A percentile compares a stretch with the other conserved stretches of the same genome.
Conservation (phyloP, 2,888 invertebrate species). For the Drosophila prolongata region DNA sequence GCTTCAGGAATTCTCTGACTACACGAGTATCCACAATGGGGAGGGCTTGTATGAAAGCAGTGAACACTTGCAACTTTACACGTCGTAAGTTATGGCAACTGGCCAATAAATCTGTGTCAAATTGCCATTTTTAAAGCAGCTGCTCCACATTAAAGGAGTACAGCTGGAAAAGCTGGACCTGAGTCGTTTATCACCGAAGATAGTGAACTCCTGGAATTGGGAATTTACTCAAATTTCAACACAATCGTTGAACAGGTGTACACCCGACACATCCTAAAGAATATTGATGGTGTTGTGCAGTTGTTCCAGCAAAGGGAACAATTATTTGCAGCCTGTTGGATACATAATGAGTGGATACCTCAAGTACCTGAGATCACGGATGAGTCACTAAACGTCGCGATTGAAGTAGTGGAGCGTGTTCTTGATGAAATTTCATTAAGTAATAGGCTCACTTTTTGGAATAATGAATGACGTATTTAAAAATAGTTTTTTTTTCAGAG, state of each 20-base stretch:
- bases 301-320: conserved; percentile 28
- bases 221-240: conserved; percentile 45
- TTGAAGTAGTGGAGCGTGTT: too few relatives aligned
- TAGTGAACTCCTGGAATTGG: conserved; percentile 55
- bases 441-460: background rate
- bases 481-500: background rate
- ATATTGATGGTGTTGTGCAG: background rate
- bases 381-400: background rate
- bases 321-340: conserved; percentile 57
- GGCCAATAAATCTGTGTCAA: conserved; percentile 58
- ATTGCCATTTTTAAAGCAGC: conserved; percentile 26
- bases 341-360: conserved; percentile 50
- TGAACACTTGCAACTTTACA: conserved; percentile 14
- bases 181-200: conserved; percentile 56
- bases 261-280: conserved; percentile 15
- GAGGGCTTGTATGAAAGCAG: conserved; percentile 27
- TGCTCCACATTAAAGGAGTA: conserved; percentile 55
- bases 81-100: conserved; percentile 51
- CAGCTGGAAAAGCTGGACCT: conserved; percentile 33
- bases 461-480: too few relatives aligned
- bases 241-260: conserved; percentile 41
- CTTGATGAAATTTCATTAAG: background rate
- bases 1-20: conserved; percentile 45
- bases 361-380: conserved; percentile 44
- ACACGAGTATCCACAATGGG: conserved; percentile 46